Percentiles rank a stretch among this genome's conserved stretches.
phyloP scores from a whole-genome alignment of 2,888 invertebrate genomes.

The Calliopum simillimum region DNA sequence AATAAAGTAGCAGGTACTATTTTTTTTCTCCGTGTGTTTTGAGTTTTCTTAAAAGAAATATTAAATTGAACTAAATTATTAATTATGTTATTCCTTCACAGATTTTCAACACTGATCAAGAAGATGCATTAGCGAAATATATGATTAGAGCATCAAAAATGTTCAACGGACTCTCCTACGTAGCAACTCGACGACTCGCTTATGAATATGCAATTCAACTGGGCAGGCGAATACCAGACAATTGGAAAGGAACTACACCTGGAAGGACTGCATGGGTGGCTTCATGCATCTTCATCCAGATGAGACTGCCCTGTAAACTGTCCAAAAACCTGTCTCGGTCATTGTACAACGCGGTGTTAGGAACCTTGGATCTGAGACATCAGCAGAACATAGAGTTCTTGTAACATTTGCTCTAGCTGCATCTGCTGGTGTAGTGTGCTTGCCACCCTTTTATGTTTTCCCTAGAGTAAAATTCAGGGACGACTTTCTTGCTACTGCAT shows the following conservation, averaged over 20 bases:
- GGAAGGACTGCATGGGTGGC: constrained; percentile 2
- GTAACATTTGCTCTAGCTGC: neutral
- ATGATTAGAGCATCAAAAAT: neutral
- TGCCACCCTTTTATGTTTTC: constrained; percentile 5
- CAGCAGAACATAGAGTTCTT: constrained; percentile 7
- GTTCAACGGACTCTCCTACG: neutral
- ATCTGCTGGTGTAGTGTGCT: constrained; percentile 12
- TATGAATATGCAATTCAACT: constrained; percentile 8
- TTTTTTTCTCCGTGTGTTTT: too few relatives aligned
- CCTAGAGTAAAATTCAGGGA: constrained; percentile 10
- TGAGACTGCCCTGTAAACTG: constrained; percentile 5
- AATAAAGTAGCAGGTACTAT: too few relatives aligned
- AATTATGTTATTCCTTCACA: constrained; percentile 12
- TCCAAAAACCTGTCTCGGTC: neutral
- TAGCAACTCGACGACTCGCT: constrained; percentile 1
- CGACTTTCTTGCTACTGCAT: constrained; percentile 10
- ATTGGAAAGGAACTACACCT: constrained; percentile 4
- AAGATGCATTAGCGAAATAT: too few relatives aligned
- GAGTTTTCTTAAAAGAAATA: too few relatives aligned
- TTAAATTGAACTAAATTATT: too few relatives aligned
- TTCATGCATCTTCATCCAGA: constrained; percentile 3
- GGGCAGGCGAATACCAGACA: constrained; percentile 8
- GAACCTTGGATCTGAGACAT: constrained; percentile 5
- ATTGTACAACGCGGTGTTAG: constrained; percentile 1
- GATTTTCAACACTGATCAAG: neutral